Evolutionary conservation across 2,797 vertebrate genomes (phyloP), one percentile per base, ranked within the genome.

Genomic region (Rachycentron canadum): DNA sequence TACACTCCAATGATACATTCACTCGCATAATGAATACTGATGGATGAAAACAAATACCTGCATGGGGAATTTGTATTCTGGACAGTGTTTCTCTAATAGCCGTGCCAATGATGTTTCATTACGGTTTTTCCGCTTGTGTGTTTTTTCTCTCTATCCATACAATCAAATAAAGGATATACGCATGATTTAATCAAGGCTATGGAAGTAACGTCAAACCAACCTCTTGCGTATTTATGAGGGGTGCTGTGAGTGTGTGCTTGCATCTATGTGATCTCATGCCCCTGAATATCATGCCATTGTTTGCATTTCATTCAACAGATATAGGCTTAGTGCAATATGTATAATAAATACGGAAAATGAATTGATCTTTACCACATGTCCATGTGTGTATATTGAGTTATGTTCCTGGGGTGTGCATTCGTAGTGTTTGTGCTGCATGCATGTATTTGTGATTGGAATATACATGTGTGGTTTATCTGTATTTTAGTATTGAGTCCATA

Each of bases 281-380:
- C 82, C 64, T 89, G 90, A 89, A 92, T 90, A 88, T 69, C 64
- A 36, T 69, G 80, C 82, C 85, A 77, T 85, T 93, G 91, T 93
- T 93, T 94, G 88, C 88, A 88, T 91, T 94, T 89, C 90, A 90
- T 89, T 90, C 84, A 86, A 80, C 85, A 89, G 86, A 90, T 89
- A 90, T 75, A 75, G 86, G 79, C 89, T 88, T 86, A 90, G 88
- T 78, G 81, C 85, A 83, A 89, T 91, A 86, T 84, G 79, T 92
- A 90, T 91, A 88, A 92, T 92, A 92, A 93, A 93, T 91, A 92
- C 63, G 78, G 88, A 88, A 91, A 90, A 91, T 92, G 82, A 92
- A 92, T 92, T 92, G 91, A 93, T 94, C 90, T 88, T 87, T 84
- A 89, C 83, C 88, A 87, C 90, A 90, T 88, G 89, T 82, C 73